Base-by-base conservation (phyloP, 2,113 vertebrate species). In the Bubo blakistoni region DNA sequence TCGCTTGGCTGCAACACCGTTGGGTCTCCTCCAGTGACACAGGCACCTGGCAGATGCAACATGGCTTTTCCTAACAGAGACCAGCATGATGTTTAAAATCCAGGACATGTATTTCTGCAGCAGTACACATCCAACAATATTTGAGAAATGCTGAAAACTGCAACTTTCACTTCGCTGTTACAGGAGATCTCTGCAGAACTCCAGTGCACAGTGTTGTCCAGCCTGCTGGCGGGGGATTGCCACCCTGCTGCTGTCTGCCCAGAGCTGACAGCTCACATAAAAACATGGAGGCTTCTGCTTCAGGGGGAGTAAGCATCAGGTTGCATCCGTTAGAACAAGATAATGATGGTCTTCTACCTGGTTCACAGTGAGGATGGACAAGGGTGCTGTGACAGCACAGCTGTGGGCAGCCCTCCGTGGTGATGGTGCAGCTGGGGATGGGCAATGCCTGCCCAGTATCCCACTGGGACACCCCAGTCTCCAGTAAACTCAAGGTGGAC, bases 141-240 rank as follows among this genome's bases (percentile, higher is more conserved):
- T 20, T 61, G 51, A n/a, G 63, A 71, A 63, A 30, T 16, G 20
- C 47, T 67, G 76, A 72, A 66, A 89, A 62, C n/a, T 7, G 29
- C 61, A 32, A 32, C 36, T 10, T 72, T 76, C 29, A 25, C 25
- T 72, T 67, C 2, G 1, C 42, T n/a, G 15, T 55, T 44, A 70
- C 46, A 36, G 70, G 26, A 86, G 54, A 38, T 38, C 32, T 57
- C 47, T 19, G 40, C 36, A 73, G 36, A 40, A 11, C 26, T 51
- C 66, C 18, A 9, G 54, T 4, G 26, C 21, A 13, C 1, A 2
- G 22, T 24, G 36, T 20, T 29, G 22, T 62, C 49, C 40, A 67
- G 57, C 20, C 25, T n/a, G 38, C 58, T 0, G 0, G 9, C 0
- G 2, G 3, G 72, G 34, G 38, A 44, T 38, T 10, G 1, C 34